These are phyloP conservation scores for Perizoma affinitatum DNA, from an alignment of 2,888 invertebrate genomes.

Conservation along the genomic window DNA sequence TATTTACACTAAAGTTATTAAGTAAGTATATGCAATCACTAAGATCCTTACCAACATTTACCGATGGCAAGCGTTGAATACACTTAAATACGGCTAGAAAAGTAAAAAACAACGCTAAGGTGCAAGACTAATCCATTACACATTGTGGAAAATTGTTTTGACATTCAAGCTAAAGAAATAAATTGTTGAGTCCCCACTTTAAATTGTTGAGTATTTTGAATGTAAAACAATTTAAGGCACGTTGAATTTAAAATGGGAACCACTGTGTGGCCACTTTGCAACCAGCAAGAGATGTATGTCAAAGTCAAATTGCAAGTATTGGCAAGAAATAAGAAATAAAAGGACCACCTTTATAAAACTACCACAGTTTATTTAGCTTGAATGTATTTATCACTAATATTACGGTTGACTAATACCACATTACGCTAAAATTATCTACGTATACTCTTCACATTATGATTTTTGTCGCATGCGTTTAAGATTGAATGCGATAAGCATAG, in stretches of 20 bases:
- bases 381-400: constrained; percentile 32
- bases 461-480: too few relatives aligned
- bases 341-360: not conserved
- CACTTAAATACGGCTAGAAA: constrained; percentile 3
- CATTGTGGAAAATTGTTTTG: constrained; percentile 16
- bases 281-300: too few relatives aligned
- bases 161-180: constrained; percentile 28
- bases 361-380: constrained; percentile 25
- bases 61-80: constrained; percentile 19
- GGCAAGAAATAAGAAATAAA: too few relatives aligned
- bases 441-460: constrained; percentile 2
- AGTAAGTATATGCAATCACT: not conserved
- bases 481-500: too few relatives aligned
- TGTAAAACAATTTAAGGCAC: too few relatives aligned
- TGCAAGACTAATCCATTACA: constrained; percentile 18
- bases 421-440: constrained; percentile 24
- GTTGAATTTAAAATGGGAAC: too few relatives aligned
- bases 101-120: constrained; percentile 8
- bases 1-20: constrained; percentile 14
- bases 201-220: too few relatives aligned
- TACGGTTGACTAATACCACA: constrained; percentile 38
- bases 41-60: constrained; percentile 7
- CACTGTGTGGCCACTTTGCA: too few relatives aligned
- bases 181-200: too few relatives aligned
- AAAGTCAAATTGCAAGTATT: too few relatives aligned